Evolutionary conservation across 2,888 invertebrate genomes (phyloP).

Genomic region (Megaustenia siamemsis): DNA sequence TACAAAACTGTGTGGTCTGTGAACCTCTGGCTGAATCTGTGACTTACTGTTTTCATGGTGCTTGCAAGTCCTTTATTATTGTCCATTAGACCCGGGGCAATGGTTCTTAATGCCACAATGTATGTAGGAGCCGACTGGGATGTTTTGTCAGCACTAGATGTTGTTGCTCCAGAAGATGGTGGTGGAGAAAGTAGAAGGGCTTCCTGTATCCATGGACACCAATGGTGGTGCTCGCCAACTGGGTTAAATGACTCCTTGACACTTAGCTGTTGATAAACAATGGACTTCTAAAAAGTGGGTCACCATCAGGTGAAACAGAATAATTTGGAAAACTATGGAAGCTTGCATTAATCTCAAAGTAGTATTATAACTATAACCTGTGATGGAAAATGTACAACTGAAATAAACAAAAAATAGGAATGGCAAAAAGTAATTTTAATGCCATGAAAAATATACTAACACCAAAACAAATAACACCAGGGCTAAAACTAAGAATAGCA

Average conservation of each 20-base stretch:
- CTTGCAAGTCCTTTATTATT: slow-evolving; percentile 52
- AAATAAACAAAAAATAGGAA: too few species aligned
- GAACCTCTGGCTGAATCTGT: too few species aligned
- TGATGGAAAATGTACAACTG: too few species aligned
- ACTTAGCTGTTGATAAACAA: not conserved
- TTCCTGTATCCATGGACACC: slow-evolving; percentile 74
- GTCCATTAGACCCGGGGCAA: slow-evolving; percentile 57
- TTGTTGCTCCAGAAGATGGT: not conserved
- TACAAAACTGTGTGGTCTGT: not conserved
- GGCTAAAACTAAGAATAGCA: too few species aligned
- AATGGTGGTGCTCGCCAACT: slow-evolving; percentile 69
- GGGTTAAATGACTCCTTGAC: slow-evolving; percentile 64
- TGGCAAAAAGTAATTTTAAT: too few species aligned
- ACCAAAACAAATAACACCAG: too few species aligned
- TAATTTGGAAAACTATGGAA: too few species aligned
- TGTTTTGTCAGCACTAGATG: not conserved
- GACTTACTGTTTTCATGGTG: slow-evolving; percentile 53
- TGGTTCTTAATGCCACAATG: slow-evolving; percentile 53
- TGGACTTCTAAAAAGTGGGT: too few species aligned
- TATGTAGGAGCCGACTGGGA: slow-evolving; percentile 50
- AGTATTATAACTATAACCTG: too few species aligned
- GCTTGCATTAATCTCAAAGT: too few species aligned
- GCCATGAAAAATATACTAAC: too few species aligned
- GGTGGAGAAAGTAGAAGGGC: not conserved
- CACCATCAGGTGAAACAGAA: too few species aligned